Evolutionary conservation across 2,888 invertebrate species (phyloP).

Genomic region (Agonopterix heracliana): DNA sequence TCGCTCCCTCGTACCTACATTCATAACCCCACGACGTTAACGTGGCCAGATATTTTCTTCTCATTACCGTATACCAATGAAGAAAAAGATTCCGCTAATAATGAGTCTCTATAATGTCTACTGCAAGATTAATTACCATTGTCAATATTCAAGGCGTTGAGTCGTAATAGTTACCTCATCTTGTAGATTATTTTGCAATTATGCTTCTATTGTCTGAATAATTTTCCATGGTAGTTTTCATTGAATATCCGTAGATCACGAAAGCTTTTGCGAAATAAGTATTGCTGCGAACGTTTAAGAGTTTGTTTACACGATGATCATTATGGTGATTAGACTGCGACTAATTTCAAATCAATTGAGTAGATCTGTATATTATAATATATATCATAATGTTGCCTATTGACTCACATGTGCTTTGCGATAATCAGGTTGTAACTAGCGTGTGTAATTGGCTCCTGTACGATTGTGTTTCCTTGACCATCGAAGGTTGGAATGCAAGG

Average conservation of each 20-base stretch:
- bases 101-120: constrained; percentile 47
- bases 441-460: constrained; percentile 49
- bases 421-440: constrained; percentile 39
- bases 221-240: constrained; percentile 21
- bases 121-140: constrained; percentile 51
- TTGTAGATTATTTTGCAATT: constrained; percentile 33
- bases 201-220: constrained; percentile 25
- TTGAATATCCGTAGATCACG: constrained; percentile 15
- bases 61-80: constrained; percentile 20
- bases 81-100: constrained; percentile 31
- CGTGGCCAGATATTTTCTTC: background rate
- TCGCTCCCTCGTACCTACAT: background rate
- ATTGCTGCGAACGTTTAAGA: constrained; percentile 34
- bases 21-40: too few species aligned
- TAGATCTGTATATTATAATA: too few species aligned
- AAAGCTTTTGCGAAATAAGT: constrained; percentile 51
- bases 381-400: too few species aligned
- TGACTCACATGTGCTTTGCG: constrained; percentile 43
- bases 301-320: constrained; percentile 15
- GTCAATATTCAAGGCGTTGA: constrained; percentile 55
- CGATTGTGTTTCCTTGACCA: constrained; percentile 67
- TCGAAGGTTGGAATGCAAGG: constrained; percentile 61
- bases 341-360: background rate
- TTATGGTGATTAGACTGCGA: background rate
- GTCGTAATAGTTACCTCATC: constrained; percentile 40